A percentile compares a stretch with the other conserved stretches of the same genome.
These are phyloP conservation scores for Drosophila ogumai DNA, from an alignment of 1,140 invertebrate genomes.

Conservation along the genomic window DNA sequence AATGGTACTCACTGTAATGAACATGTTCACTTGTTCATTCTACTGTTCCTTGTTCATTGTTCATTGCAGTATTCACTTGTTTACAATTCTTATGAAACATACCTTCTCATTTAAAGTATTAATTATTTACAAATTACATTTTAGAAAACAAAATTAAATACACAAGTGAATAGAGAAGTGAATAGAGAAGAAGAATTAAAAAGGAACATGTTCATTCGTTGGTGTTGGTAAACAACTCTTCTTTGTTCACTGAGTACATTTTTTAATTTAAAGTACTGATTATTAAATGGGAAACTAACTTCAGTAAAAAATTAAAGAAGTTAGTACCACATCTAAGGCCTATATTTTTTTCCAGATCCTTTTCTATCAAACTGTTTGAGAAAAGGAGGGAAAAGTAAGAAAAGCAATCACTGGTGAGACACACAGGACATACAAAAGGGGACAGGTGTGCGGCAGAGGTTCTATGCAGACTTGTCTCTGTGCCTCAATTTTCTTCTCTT, in stretches of 20 bases:
- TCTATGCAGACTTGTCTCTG: conserved; percentile 3
- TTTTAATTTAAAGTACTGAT: too few relatives aligned
- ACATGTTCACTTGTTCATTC: background rate
- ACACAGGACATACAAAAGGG: background rate
- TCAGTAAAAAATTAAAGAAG: background rate
- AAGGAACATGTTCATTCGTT: background rate
- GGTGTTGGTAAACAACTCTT: too few relatives aligned
- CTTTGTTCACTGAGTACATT: too few relatives aligned
- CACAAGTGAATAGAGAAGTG: background rate
- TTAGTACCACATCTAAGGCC: background rate
- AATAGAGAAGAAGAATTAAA: background rate
- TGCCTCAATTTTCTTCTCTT: background rate
- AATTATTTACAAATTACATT: too few relatives aligned
- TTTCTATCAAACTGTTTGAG: background rate
- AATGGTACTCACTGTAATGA: background rate
- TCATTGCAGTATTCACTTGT: too few relatives aligned
- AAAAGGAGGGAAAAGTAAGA: background rate
- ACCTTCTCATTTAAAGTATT: too few relatives aligned
- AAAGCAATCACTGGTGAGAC: background rate
- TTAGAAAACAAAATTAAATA: background rate
- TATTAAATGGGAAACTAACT: too few relatives aligned
- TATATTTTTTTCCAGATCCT: background rate
- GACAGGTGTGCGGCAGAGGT: conserved; percentile 16
- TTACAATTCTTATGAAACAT: too few relatives aligned
- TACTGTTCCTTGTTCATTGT: too few relatives aligned